Base-by-base conservation (phyloP, 1,140 invertebrate genomes). In the Antheraea pernyi region DNA sequence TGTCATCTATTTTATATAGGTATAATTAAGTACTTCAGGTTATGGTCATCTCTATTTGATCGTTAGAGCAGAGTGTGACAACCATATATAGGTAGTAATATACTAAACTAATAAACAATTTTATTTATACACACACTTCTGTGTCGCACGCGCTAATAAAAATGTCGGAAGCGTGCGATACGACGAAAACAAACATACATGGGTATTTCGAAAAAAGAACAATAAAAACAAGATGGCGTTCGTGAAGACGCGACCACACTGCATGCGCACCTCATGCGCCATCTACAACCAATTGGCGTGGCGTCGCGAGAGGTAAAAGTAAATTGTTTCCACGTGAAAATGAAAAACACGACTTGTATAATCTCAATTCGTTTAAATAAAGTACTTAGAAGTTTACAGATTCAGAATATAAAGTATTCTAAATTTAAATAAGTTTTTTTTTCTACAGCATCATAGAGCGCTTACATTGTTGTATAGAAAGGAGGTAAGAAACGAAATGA, bases 211-310 rank as follows among this genome's bases (percentile, higher is more conserved):
- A 82, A 84, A 85, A 82, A 77, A 66, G 72, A 79, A 81, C 64
- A 74, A 62, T 9, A 69, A 64, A 72, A 65, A 10, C 7, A 79
- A 76, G 19, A 82, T 80, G 82, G 78, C 79, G 77, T 71, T 73
- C 67, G 74, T 80, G 82, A 84, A 74, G 85, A 74, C 59, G 68
- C 79, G 88, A 83, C 88, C 88, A 88, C 88, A 88, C 83, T 70
- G 81, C 77, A 78, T 70, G 79, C 77, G 69, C 72, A 66, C 70
- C 73, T 76, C 81, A 90, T 81, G 88, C 81, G 62, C 86, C 85
- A 91, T 91, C 81, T 84, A 84, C 77, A 75, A 68, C 79, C 85
- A 88, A 91, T 88, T 89, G 88, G 82, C 88, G 86, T 84, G 69
- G 79, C 82, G 80, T 77, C 82, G 77, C 64, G 75, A 37, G 76